phyloP scores from a whole-genome alignment of 2,113 vertebrate genomes.

The Otus sunia region DNA sequence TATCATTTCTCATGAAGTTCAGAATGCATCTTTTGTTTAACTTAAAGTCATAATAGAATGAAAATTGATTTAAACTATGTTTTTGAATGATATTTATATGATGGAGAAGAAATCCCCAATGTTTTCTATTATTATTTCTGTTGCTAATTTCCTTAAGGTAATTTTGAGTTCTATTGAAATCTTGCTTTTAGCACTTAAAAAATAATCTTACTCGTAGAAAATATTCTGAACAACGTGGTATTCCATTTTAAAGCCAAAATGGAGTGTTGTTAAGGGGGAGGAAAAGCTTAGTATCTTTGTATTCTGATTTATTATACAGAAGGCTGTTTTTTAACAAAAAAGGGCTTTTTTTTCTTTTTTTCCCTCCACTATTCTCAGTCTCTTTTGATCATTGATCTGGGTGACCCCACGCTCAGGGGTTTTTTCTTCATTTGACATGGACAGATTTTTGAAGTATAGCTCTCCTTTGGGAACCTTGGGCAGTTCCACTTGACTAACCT shows the following conservation, averaged over 20 bases:
- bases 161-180: background rate
- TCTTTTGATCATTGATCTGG: conserved; percentile 96
- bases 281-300: conserved; percentile 55
- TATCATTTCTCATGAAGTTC: background rate
- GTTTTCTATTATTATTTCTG: background rate
- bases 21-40: background rate
- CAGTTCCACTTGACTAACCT: conserved; percentile 86
- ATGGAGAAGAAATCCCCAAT: background rate
- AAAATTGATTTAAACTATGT: background rate
- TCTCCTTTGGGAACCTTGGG: conserved; percentile 77
- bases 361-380: conserved; percentile 59
- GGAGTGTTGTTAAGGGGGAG: background rate
- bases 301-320: conserved; percentile 71
- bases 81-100: background rate
- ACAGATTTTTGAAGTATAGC: conserved; percentile 84
- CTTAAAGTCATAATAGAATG: background rate
- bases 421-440: conserved; percentile 90
- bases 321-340: conserved; percentile 66
- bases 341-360: background rate
- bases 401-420: conserved; percentile 83
- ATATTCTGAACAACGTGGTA: conserved; percentile 24
- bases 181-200: background rate
- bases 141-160: background rate
- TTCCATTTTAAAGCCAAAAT: conserved; percentile 35
- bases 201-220: background rate